Conservation (phyloP, 2,888 invertebrate genomes). For the Chymomyza amoena region DNA sequence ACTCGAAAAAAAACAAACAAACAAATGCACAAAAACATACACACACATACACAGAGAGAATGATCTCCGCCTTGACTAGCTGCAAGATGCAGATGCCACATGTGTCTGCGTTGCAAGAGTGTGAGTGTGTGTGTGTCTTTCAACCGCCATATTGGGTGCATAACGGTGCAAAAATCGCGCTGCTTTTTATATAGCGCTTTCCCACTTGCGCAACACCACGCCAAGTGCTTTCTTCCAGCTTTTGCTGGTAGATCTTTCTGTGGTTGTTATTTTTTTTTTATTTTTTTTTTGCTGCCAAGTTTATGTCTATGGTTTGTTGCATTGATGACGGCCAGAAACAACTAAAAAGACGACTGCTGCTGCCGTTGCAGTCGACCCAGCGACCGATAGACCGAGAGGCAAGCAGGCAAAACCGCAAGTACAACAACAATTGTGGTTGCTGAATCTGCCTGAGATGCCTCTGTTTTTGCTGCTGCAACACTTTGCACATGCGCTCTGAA, state of each 20-base stretch:
- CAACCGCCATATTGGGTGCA: slow-evolving; percentile 72
- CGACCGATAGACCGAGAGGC: slow-evolving; percentile 63
- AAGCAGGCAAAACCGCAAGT: slow-evolving; percentile 13
- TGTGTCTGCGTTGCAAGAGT: background rate
- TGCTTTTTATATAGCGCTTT: slow-evolving; percentile 45
- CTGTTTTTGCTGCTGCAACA: slow-evolving; percentile 25
- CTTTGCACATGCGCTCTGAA: slow-evolving; percentile 21
- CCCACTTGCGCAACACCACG: slow-evolving; percentile 5
- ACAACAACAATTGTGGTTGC: background rate
- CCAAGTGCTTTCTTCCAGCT: slow-evolving; percentile 7
- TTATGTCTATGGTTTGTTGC: slow-evolving; percentile 49
- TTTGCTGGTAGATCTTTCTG: background rate
- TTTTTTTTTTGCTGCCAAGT: slow-evolving; percentile 38
- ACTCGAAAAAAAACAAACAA: slow-evolving; percentile 36
- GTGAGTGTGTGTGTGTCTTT: slow-evolving; percentile 19
- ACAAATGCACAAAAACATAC: slow-evolving; percentile 60
- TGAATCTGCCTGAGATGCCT: background rate
- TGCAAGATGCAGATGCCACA: slow-evolving; percentile 52
- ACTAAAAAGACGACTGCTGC: background rate
- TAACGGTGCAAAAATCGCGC: slow-evolving; percentile 74
- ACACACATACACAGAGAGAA: slow-evolving; percentile 35
- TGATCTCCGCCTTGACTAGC: slow-evolving; percentile 35
- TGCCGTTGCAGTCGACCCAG: slow-evolving; percentile 48
- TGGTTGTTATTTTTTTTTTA: slow-evolving; percentile 30
- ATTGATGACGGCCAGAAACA: slow-evolving; percentile 52